A percentile compares a stretch with the other conserved stretches of the same genome.
phyloP scores from a whole-genome alignment of 1,140 invertebrate genomes.

The Phocides pigmalion region DNA sequence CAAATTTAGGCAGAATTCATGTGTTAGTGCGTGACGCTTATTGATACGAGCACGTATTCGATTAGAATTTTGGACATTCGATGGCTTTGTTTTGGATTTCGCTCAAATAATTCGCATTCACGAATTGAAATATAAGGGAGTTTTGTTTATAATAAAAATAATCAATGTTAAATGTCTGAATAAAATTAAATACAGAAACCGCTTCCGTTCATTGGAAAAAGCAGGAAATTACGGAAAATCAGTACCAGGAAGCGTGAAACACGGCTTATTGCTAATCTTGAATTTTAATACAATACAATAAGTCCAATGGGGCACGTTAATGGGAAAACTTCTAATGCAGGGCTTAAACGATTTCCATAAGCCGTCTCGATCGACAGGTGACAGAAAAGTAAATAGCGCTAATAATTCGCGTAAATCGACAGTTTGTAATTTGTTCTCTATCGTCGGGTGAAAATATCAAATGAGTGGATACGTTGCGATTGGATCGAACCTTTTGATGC shows the following conservation, averaged over 20 bases:
- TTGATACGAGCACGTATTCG: conserved; percentile 20
- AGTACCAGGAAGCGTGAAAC: conserved; percentile 56
- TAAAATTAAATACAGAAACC: conserved; percentile 25
- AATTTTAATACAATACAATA: conserved; percentile 64
- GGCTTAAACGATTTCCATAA: conserved; percentile 72
- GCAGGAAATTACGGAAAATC: conserved; percentile 50
- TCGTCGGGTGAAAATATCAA: conserved; percentile 76
- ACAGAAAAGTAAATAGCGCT: conserved; percentile 80
- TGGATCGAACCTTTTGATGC: conserved; percentile 80
- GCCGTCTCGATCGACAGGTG: conserved; percentile 67
- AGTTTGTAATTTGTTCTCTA: conserved; percentile 82
- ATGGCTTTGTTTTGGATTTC: neutral
- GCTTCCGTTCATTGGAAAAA: conserved; percentile 15
- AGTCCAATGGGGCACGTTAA: conserved; percentile 61
- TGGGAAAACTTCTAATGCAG: conserved; percentile 74
- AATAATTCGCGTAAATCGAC: conserved; percentile 68
- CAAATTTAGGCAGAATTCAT: conserved; percentile 28
- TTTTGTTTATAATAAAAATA: neutral
- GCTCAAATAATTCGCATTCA: neutral
- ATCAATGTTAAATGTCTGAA: neutral
- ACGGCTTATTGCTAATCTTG: conserved; percentile 62
- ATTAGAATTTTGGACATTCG: neutral
- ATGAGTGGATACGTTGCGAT: conserved; percentile 79
- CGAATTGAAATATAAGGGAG: too few relatives aligned
- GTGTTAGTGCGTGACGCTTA: neutral